Base-by-base conservation (phyloP, 2,888 invertebrate genomes). In the Ischnura elegans region DNA sequence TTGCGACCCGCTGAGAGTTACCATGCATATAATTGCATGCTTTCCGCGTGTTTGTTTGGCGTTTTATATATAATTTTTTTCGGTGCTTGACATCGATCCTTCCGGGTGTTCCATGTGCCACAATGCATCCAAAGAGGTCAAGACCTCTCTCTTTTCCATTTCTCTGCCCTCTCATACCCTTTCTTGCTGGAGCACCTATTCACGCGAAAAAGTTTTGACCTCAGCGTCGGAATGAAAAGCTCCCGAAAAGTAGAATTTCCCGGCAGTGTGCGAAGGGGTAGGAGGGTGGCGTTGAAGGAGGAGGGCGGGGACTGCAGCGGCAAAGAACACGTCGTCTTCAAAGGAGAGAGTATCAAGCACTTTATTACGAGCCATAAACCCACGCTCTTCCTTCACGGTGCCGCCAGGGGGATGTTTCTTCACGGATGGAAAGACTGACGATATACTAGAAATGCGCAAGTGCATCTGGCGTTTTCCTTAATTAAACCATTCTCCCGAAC, bases 71-170 rank as follows among this genome's bases (percentile, higher is more conserved):
- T n/a, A n/a, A n/a, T 29, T 66, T 6, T 66, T 66, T 36, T 36
- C 16, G 10, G 10, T 36, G 6, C 76, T 76, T 36, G 29, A 76
- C 76, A 76, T 76, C 76, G 76, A 76, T 76, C 76, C 76, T 29
- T 36, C 76, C n/a, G 25, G 36, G 10, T 29, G 76, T 36, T 21
- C 61, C n/a, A 61, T 61, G 10, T 76, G 76, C 36, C 76, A 76
- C 76, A 76, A 76, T 76, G 36, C 76, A 36, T 16, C 36, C 76
- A 76, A 76, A 29, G 76, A 76, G 76, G 76, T 76, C 76, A 76
- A 76, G 76, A 36, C 36, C 36, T 76, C 76, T 36, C 13, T 47
- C 21, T 36, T 76, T 36, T 13, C 76, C 29, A 36, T 36, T 10
- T 13, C 16, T 76, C 36, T 29, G 29, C 76, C 36, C 16, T 36